Base-by-base conservation (phyloP, 2,797 vertebrate genomes). In the Peromyscus nudipes region DNA sequence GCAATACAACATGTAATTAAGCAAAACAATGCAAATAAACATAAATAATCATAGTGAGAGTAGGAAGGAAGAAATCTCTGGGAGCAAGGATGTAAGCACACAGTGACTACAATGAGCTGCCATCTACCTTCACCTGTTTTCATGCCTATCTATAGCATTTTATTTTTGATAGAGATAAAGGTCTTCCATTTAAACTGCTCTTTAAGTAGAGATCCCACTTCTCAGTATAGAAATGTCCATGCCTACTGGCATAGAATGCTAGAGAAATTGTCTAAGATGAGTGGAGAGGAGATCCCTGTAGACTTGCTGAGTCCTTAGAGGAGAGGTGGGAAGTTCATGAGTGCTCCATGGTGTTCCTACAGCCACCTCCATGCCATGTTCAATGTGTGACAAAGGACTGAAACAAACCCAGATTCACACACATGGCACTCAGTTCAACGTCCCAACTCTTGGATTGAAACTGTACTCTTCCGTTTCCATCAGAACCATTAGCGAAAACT, bases 1-100 rank as follows among this genome's bases (percentile, higher is more conserved):
- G 95, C 94, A 98, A 97, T 94, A 92, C 95, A 97, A 84, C 97
- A 97, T 86, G 95, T 89, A 98, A 97, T 98, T 97, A 97, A 97
- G 95, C 76, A 93, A 96, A 97, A 98, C 75, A 98, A 97, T 97
- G 92, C 96, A 97, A 97, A 97, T 97, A 98, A 97, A 97, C 73
- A 92, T 97, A 97, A 98, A 96, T 93, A 97, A 92, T 89, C 94
- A 52, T 83, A 96, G 87, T 55, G 91, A 97, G 94, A 82, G 57
- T 0, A 1, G 55, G 65, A 94, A 92, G 82, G 69, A 37, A 77
- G 65, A 67, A 29, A 49, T 10, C n/a, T 49, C 6, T 3, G 2
- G 16, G 52, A 27, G 55, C 31, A 46, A 9, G 17, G 55, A n/a
- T 11, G 37, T 1, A 9, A 31, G 29, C 19, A 13, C 65, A 1